Percentiles rank a stretch among this genome's conserved stretches.
Evolutionary conservation across 2,888 invertebrate species (phyloP).

Genomic region (Cinara cedri): DNA sequence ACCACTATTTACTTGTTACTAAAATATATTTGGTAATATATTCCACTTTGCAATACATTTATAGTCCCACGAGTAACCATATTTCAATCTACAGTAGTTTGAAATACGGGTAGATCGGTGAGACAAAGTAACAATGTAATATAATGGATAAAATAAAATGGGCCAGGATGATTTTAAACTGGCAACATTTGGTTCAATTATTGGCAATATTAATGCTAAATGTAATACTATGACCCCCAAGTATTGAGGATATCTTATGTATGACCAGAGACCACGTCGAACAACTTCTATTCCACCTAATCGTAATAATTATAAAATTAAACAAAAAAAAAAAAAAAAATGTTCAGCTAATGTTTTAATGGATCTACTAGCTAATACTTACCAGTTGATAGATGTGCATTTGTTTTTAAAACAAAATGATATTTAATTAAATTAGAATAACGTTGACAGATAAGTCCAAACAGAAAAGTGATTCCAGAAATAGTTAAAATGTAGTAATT

Average conservation of each 20-base stretch:
- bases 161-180: constrained; percentile 42
- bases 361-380: constrained; percentile 2
- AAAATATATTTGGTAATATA: constrained; percentile 48
- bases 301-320: neutral
- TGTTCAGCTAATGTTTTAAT: neutral
- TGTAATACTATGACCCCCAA: constrained; percentile 19
- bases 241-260: constrained; percentile 27
- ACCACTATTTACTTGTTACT: neutral
- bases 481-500: constrained; percentile 31
- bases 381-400: neutral
- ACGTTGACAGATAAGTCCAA: constrained; percentile 15
- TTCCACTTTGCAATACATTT: constrained; percentile 17
- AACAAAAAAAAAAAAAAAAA: neutral
- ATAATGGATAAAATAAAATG: constrained; percentile 15
- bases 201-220: constrained; percentile 25
- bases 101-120: constrained; percentile 6
- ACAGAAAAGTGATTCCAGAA: constrained; percentile 9
- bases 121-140: constrained; percentile 25
- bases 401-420: neutral
- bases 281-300: neutral
- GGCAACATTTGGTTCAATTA: constrained; percentile 7
- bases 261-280: neutral
- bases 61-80: neutral
- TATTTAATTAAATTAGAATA: constrained; percentile 29
- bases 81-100: neutral